Percentiles rank a stretch among this genome's conserved stretches.
phyloP scores from a whole-genome alignment of 2,888 invertebrate genomes.

The Lasioglossum calceatum region DNA sequence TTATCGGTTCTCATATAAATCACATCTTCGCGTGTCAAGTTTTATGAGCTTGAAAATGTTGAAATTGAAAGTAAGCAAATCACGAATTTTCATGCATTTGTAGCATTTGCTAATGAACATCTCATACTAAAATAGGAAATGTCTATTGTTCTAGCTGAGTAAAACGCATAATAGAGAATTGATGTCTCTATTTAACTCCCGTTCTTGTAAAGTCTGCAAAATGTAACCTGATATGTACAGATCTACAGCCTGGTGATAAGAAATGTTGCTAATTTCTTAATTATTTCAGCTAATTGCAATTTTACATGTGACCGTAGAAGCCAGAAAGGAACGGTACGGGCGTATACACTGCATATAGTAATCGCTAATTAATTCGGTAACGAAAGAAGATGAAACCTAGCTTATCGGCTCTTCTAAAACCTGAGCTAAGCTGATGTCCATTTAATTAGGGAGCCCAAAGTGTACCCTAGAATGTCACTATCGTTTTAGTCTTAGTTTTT shows the following conservation, averaged over 20 bases:
- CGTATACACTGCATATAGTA: slow-evolving; percentile 14
- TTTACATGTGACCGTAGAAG: background rate
- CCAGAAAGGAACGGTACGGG: slow-evolving; percentile 30
- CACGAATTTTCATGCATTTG: background rate
- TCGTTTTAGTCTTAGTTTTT: slow-evolving; percentile 36
- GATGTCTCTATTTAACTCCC: background rate
- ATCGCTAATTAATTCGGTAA: slow-evolving; percentile 65
- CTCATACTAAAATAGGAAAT: background rate
- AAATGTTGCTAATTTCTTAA: background rate
- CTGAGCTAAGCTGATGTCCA: slow-evolving; percentile 60
- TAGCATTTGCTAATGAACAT: background rate
- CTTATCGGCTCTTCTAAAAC: slow-evolving; percentile 63
- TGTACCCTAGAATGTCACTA: slow-evolving; percentile 57
- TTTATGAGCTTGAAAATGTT: background rate
- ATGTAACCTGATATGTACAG: no score
- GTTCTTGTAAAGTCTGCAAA: background rate
- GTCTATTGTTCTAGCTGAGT: no score
- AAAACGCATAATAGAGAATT: background rate
- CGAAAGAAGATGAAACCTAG: slow-evolving; percentile 49
- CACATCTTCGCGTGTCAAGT: background rate
- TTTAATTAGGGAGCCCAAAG: slow-evolving; percentile 65
- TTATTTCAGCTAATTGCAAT: background rate
- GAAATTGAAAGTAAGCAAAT: background rate
- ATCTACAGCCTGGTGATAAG: background rate
- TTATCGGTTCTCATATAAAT: background rate